Evolutionary conservation across 2,797 vertebrate genomes (phyloP).

Genomic region (Crenichthys baileyi): DNA sequence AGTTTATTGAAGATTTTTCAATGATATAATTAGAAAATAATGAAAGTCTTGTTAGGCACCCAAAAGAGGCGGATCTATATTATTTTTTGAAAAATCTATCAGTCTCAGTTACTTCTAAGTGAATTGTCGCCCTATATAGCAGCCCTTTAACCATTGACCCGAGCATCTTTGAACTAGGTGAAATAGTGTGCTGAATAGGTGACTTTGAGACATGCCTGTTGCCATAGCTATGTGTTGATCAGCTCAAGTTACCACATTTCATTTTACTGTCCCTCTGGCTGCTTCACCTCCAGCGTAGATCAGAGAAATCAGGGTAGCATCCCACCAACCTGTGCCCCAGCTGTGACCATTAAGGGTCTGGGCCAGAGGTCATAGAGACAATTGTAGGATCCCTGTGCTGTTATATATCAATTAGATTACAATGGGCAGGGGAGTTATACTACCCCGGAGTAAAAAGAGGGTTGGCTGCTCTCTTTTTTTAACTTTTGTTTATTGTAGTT

Average conservation of each 20-base stretch:
- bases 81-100: conserved; percentile 21
- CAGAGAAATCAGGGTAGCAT: conserved; percentile 61
- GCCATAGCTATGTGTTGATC: conserved; percentile 55
- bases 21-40: background rate
- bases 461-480: conserved; percentile 34
- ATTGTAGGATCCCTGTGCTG: conserved; percentile 75
- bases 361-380: conserved; percentile 59
- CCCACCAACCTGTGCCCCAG: conserved; percentile 64
- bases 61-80: background rate
- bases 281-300: conserved; percentile 76
- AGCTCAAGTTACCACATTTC: conserved; percentile 68
- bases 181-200: conserved; percentile 59
- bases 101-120: conserved; percentile 28
- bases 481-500: conserved; percentile 56
- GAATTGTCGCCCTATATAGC: conserved; percentile 56
- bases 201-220: conserved; percentile 65
- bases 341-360: conserved; percentile 74
- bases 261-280: conserved; percentile 63
- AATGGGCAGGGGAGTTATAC: conserved; percentile 29
- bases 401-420: conserved; percentile 88
- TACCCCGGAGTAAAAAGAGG: conserved; percentile 50
- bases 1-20: background rate
- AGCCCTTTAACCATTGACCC: conserved; percentile 59
- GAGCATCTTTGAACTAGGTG: conserved; percentile 61
- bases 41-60: conserved; percentile 3